phyloP scores from a whole-genome alignment of 2,888 invertebrate species.

The Rotaria sp. region DNA sequence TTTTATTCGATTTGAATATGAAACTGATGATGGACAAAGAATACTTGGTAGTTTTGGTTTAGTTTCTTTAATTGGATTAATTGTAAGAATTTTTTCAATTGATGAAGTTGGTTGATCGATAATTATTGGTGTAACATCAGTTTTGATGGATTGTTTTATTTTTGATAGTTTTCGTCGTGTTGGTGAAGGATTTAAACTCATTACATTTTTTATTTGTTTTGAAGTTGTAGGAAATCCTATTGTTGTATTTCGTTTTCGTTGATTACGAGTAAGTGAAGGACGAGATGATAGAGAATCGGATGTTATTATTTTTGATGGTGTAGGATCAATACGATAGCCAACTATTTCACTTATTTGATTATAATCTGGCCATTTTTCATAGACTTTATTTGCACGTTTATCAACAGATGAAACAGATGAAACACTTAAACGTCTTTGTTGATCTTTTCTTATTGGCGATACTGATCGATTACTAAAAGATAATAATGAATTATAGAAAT shows the following conservation, averaged over 20 bases:
- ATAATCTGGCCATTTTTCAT: constrained; percentile 13
- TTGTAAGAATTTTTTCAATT: not conserved
- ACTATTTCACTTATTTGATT: constrained; percentile 4
- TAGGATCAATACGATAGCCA: not conserved
- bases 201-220: not conserved
- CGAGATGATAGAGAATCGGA: not conserved
- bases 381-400: not conserved
- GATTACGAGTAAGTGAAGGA: not conserved
- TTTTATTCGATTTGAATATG: not conserved
- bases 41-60: not conserved
- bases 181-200: not conserved
- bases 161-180: not conserved
- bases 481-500: not conserved
- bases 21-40: not conserved
- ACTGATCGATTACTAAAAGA: not conserved
- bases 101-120: not conserved
- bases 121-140: not conserved
- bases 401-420: not conserved
- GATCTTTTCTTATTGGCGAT: not conserved
- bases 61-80: not conserved
- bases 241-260: not conserved
- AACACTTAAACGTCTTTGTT: not conserved
- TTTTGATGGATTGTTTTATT: not conserved
- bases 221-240: not conserved
- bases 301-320: not conserved